Evolutionary conservation across 1,140 invertebrate species (phyloP).

Genomic region (Philaenus spumarius): DNA sequence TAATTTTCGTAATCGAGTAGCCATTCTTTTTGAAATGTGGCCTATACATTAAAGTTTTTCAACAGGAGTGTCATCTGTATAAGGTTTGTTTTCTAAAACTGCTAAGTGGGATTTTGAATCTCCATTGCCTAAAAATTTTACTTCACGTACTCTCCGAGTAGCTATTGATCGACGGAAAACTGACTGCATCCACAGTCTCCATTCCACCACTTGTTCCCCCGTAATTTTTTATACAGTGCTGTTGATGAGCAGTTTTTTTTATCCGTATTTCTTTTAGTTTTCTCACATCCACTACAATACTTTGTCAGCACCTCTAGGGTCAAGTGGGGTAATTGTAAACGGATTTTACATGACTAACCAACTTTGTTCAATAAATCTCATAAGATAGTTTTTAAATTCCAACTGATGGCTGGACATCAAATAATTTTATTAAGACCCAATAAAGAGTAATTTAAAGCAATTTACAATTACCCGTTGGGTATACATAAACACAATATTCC

Average conservation of each 20-base stretch:
- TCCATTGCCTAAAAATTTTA: conserved; percentile 24
- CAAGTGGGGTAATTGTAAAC: too few species aligned
- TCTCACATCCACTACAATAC: too few species aligned
- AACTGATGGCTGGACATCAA: too few species aligned
- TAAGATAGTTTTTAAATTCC: too few species aligned
- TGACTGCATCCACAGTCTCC: conserved; percentile 24
- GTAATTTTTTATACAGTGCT: conserved; percentile 25
- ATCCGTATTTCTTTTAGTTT: neutral
- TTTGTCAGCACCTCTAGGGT: conserved; percentile 10
- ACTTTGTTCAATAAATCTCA: too few species aligned
- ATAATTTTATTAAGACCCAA: too few species aligned
- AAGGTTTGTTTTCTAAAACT: conserved; percentile 10
- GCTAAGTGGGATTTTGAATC: conserved; percentile 14
- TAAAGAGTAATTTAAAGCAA: too few species aligned
- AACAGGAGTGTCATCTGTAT: conserved; percentile 7
- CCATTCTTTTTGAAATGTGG: conserved; percentile 18
- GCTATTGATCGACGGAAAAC: conserved; percentile 24
- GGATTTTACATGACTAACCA: conserved; percentile 22
- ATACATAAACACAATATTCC: too few species aligned
- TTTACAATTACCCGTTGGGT: too few species aligned
- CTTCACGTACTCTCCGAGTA: conserved; percentile 16
- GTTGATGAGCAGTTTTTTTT: conserved; percentile 1
- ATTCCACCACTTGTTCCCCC: conserved; percentile 26
- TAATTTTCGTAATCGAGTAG: neutral
- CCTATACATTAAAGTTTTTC: conserved; percentile 21